A percentile compares a stretch with the other conserved stretches of the same genome.
Conservation (phyloP, 2,888 invertebrate species). For the Argyresthia goedartella region DNA sequence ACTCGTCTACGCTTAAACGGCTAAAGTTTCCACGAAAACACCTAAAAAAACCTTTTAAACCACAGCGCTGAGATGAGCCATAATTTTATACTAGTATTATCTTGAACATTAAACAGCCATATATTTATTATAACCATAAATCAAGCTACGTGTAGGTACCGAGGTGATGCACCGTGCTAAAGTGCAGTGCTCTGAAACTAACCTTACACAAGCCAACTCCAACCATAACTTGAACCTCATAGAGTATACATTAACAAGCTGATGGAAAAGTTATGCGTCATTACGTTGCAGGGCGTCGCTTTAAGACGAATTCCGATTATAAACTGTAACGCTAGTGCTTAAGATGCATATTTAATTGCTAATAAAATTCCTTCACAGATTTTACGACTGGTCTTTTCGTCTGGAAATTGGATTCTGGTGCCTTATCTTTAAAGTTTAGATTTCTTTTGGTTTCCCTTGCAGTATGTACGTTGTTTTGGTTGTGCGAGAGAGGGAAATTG, state of each 20-base stretch:
- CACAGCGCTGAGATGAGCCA: slow-evolving; percentile 3
- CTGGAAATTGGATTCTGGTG: slow-evolving; percentile 9
- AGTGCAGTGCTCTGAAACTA: slow-evolving; percentile 56
- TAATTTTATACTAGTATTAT: slow-evolving; percentile 29
- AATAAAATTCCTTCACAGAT: slow-evolving; percentile 23
- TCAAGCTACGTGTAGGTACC: slow-evolving; percentile 42
- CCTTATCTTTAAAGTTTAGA: slow-evolving; percentile 10
- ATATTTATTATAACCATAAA: slow-evolving; percentile 67
- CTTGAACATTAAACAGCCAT: slow-evolving; percentile 61
- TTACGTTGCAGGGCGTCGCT: slow-evolving; percentile 13
- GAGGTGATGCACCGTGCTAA: slow-evolving; percentile 55
- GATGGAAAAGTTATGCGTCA: slow-evolving; percentile 15
- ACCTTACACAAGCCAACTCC: slow-evolving; percentile 13
- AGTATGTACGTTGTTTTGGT: slow-evolving; percentile 25
- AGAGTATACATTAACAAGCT: slow-evolving; percentile 10
- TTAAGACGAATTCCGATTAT: slow-evolving; percentile 26
- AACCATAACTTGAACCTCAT: slow-evolving; percentile 9
- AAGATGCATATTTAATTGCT: slow-evolving; percentile 34
- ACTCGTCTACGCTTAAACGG: too few relatives aligned
- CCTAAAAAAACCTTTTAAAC: neutral
- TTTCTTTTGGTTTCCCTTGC: slow-evolving; percentile 6
- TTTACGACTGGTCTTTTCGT: slow-evolving; percentile 25
- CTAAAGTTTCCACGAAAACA: neutral
- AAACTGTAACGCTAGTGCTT: slow-evolving; percentile 29
- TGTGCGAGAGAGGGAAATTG: slow-evolving; percentile 39